Conservation (phyloP, 2,888 invertebrate species). For the Rotaria socialis region DNA sequence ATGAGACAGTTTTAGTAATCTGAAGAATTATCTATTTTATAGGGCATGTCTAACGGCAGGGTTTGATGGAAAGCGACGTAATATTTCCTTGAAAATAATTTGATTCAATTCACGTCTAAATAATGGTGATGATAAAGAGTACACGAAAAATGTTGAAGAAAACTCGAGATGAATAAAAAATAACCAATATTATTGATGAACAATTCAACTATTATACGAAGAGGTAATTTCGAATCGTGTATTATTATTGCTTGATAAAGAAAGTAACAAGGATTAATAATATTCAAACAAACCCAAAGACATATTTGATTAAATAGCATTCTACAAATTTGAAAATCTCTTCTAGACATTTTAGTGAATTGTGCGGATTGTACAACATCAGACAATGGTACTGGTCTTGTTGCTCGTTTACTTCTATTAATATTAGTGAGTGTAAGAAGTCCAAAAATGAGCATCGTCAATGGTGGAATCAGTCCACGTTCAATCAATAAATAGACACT, state of each 20-base stretch:
- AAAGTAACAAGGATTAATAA: neutral
- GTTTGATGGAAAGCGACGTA: neutral
- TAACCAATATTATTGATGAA: neutral
- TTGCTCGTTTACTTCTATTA: neutral
- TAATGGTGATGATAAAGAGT: neutral
- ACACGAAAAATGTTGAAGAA: neutral
- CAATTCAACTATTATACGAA: neutral
- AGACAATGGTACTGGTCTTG: neutral
- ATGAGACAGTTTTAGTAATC: too few relatives aligned
- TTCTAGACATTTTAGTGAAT: neutral
- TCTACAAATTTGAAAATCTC: neutral
- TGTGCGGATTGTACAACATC: neutral
- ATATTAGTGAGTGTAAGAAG: neutral
- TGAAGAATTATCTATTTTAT: too few relatives aligned
- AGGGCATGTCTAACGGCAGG: too few relatives aligned
- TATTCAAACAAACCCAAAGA: neutral
- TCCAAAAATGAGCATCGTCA: neutral
- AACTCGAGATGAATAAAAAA: neutral
- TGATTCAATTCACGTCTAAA: neutral
- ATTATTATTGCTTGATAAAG: neutral
- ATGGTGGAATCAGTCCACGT: neutral
- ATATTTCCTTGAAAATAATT: neutral
- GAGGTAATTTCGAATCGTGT: neutral
- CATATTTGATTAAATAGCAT: constrained; percentile 3
- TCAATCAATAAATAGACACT: neutral